A percentile compares a stretch with the other conserved stretches of the same genome.
These are phyloP conservation scores for Petrophora chlorosata DNA, from an alignment of 2,888 invertebrate species.

Conservation along the genomic window DNA sequence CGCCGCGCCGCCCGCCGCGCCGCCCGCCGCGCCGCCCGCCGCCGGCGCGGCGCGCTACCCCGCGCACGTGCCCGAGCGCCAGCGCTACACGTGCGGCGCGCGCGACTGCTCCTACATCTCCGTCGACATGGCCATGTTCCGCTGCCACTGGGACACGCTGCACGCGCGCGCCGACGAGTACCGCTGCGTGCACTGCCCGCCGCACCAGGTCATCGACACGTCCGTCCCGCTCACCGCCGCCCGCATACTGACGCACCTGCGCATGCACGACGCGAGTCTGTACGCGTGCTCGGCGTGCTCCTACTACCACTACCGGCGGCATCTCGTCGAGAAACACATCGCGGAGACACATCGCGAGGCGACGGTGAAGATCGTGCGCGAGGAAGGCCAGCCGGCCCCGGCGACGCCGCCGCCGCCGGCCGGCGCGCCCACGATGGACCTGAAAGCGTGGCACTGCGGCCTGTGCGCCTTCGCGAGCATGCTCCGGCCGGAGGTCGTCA, in stretches of 20 bases:
- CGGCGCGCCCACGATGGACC: conserved; percentile 70
- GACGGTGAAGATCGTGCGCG: conserved; percentile 64
- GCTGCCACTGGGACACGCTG: conserved; percentile 88
- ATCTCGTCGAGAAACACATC: conserved; percentile 79
- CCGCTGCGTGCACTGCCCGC: conserved; percentile 89
- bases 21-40: conserved; percentile 46
- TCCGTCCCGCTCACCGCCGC: conserved; percentile 77
- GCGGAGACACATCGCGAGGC: conserved; percentile 84
- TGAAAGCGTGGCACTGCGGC: conserved; percentile 88
- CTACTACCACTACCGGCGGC: conserved; percentile 85
- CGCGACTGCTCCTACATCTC: conserved; percentile 88
- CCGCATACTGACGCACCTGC: conserved; percentile 88
- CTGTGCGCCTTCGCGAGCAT: conserved; percentile 85
- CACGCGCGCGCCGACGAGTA: conserved; percentile 85
- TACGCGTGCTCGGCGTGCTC: conserved; percentile 89
- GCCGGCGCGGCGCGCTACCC: conserved; percentile 67
- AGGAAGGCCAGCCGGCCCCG: conserved; percentile 46
- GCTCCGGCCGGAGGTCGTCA: conserved; percentile 83
- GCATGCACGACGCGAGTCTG: conserved; percentile 88
- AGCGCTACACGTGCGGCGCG: conserved; percentile 89
- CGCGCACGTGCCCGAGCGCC: conserved; percentile 77
- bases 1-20: conserved; percentile 41
- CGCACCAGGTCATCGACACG: conserved; percentile 77
- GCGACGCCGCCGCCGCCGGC: conserved; percentile 42
- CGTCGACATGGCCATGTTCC: conserved; percentile 87